Base-by-base conservation (phyloP, 2,113 vertebrate species). In the Apteryx owenii region DNA sequence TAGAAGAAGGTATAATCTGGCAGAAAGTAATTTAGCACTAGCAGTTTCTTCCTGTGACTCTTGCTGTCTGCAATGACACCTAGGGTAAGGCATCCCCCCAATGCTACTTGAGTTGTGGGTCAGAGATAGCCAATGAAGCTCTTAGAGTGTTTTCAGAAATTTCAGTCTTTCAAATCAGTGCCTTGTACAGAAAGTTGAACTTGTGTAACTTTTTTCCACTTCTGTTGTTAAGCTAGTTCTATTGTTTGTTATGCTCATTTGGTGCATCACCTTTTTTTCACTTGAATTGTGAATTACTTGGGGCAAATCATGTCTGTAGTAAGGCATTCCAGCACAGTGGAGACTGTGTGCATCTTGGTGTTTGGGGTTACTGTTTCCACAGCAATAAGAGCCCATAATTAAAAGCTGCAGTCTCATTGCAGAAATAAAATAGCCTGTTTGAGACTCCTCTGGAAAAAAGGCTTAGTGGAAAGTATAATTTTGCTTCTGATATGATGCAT, bases 251-350 rank as follows among this genome's bases (percentile, higher is more conserved):
- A 26, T 65, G 18, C 5, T 21, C 1, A 2, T 11, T 18, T 33
- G n/a, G 9, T n/a, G 7, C 0, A 0, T 48, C 85, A 25, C 21
- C 7, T 60, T 58, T 58, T 28, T 21, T 38, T 15, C 2, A 25
- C 16, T 21, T 50, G 28, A 76, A 69, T 17, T 76, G 31, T 68
- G 56, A 62, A 25, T 64, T 44, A 46, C 38, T 56, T 53, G 44
- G 18, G 21, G 8, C 22, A 85, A 13, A 71, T 40, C 10, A 4
- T 66, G 11, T 4, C 31, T 15, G 2, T 64, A 54, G 4, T n/a
- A 46, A 38, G 31, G 46, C 14, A 56, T 85, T 22, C 10, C 29
- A 15, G 7, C 1, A 1, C 1, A 0, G 4, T 79, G 12, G 18
- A 60, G 33, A 28, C 12, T 26, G 25, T 38, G 3, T 72, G 72